Evolutionary conservation across 2,113 vertebrate species (phyloP).

Genomic region (Hucho hucho): DNA sequence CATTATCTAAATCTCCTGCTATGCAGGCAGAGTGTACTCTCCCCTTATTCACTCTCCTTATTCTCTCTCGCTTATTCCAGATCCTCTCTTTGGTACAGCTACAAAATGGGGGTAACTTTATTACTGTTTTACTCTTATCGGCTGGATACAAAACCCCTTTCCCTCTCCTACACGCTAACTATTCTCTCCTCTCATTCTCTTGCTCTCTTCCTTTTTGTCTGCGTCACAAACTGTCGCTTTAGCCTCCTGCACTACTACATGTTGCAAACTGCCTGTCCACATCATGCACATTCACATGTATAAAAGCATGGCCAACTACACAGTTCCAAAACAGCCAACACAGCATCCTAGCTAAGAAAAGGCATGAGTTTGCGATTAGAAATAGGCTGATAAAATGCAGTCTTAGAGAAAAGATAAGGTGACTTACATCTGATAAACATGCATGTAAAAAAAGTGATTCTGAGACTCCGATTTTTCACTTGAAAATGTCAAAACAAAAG

Average conservation of each 20-base stretch:
- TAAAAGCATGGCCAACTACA: not conserved
- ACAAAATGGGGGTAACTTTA: no score
- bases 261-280: no score
- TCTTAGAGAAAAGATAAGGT: no score
- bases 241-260: no score
- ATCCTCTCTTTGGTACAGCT: not conserved
- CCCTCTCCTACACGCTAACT: not conserved
- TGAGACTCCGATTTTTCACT: no score
- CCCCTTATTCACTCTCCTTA: slow-evolving; percentile 13
- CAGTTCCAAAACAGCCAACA: not conserved
- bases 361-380: not conserved
- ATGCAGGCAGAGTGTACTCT: slow-evolving; percentile 33
- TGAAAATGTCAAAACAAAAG: no score
- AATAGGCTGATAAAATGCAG: no score
- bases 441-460: no score
- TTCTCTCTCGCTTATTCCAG: not conserved
- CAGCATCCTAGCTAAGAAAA: not conserved
- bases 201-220: not conserved
- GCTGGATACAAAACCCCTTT: no score
- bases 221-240: not conserved
- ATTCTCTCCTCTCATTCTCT: not conserved
- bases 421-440: no score
- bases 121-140: no score
- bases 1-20: slow-evolving; percentile 72
- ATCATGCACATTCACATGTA: not conserved